Base-by-base conservation (phyloP, 2,113 vertebrate species). In the Ochotona curzoniae region DNA sequence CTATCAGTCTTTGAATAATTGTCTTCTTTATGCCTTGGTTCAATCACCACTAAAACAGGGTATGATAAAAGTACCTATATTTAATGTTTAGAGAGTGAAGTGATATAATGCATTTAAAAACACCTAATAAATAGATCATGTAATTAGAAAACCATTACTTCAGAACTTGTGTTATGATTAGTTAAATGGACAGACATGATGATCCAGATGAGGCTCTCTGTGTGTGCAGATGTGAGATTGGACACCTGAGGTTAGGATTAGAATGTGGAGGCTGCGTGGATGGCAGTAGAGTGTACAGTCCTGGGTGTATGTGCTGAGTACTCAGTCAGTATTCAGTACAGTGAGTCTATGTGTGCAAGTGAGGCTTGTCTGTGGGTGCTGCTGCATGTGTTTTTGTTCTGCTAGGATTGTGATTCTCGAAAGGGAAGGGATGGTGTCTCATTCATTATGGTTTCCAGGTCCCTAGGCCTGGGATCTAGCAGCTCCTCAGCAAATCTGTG, bases 1-100 rank as follows among this genome's bases (percentile, higher is more conserved):
- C 32, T 64, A 69, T 57, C 71, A 14, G 14, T 8, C 25, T 25
- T 51, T 57, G 25, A 14, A 10, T 82, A 66, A 71, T 70, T 60
- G 2, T 38, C 23, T n/a, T 88, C 54, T 75, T 57, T 81, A 88
- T 73, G 60, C 32, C n/a, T 71, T 67, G 7, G 25, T 64, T 94
- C 57, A 51, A 25, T 89, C 64, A 64, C 60, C 67, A 80, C 69
- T 87, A 78, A 79, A 71, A 0, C 84, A 23, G 12, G 25, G 25
- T 44, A 23, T 66, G 63, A 80, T 64, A 70, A n/a, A 18, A 67
- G 23, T 32, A 73, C 12, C 61, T 80, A 78, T 6, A 2, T 86
- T 54, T 15, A n/a, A 10, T 51, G 51, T 63, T 61, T 86, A 83
- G 49, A 91, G 54, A 7, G 14, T 64, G 20, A 61, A n/a, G 51